A percentile compares a stretch with the other conserved stretches of the same genome.
These are phyloP conservation scores for Scatophagus argus DNA, from an alignment of 2,113 vertebrate species.

Conservation along the genomic window DNA sequence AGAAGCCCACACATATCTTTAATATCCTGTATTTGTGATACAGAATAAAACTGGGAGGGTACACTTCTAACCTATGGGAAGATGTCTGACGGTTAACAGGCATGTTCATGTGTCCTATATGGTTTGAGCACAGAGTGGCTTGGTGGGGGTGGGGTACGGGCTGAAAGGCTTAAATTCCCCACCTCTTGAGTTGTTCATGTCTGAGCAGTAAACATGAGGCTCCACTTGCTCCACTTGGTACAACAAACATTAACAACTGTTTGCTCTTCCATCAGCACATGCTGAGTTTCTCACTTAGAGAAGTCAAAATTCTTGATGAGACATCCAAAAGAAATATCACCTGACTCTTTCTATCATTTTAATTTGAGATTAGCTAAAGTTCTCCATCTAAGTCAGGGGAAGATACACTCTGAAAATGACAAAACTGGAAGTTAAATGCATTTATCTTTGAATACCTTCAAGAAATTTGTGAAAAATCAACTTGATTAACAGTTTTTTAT, in stretches of 20 bases:
- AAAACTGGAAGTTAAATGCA: neutral
- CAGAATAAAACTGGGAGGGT: neutral
- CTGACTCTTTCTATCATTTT: neutral
- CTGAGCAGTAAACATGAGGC: slow-evolving; percentile 19
- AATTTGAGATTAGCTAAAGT: neutral
- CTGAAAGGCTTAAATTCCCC: neutral
- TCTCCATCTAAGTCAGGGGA: neutral
- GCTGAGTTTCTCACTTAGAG: slow-evolving; percentile 16
- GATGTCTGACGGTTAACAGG: slow-evolving; percentile 30
- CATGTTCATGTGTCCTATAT: slow-evolving; percentile 10
- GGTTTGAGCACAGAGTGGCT: neutral
- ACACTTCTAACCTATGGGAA: slow-evolving; percentile 5
- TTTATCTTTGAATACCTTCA: neutral
- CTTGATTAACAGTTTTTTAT: neutral
- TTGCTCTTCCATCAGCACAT: neutral
- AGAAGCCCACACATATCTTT: slow-evolving; percentile 9
- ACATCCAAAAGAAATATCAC: neutral
- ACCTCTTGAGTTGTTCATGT: neutral
- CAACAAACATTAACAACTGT: slow-evolving; percentile 27
- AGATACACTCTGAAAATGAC: neutral
- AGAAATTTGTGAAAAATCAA: neutral
- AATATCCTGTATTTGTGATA: neutral
- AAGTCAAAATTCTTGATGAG: neutral
- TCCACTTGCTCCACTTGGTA: slow-evolving; percentile 28
- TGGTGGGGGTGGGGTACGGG: neutral